Conservation (phyloP, 2,888 invertebrate species). For the Cinara cedri region DNA sequence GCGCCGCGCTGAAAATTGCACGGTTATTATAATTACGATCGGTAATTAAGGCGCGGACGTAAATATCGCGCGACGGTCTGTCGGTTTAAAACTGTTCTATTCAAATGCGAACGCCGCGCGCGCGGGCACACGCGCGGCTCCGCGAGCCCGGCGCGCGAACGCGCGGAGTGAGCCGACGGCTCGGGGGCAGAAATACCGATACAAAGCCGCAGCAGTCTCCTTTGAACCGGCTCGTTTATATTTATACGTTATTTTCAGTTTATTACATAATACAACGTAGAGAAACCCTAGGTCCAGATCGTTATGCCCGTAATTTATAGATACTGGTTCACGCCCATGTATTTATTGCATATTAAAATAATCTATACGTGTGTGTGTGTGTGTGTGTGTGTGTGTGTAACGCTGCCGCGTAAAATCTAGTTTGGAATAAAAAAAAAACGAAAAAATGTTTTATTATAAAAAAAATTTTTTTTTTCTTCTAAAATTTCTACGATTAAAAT, state of each 20-base stretch:
- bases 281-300: conserved; percentile 53
- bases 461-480: conserved; percentile 16
- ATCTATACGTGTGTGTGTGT: background rate
- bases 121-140: background rate
- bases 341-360: conserved; percentile 31
- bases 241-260: conserved; percentile 29
- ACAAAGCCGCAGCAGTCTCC: conserved; percentile 32
- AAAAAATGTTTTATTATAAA: background rate
- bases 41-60: conserved; percentile 25
- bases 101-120: conserved; percentile 43
- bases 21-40: no score
- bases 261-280: conserved; percentile 11
- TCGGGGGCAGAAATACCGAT: conserved; percentile 49
- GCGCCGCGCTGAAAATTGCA: conserved; percentile 1
- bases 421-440: no score
- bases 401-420: background rate
- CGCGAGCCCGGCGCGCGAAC: conserved; percentile 19
- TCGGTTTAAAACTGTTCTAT: conserved; percentile 54
- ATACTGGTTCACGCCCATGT: conserved; percentile 55
- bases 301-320: conserved; percentile 55
- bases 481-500: background rate
- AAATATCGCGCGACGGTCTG: conserved; percentile 34
- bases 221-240: conserved; percentile 49
- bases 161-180: conserved; percentile 28
- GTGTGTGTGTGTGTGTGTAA: conserved; percentile 23